Evolutionary conservation across 2,113 vertebrate genomes (phyloP).

Genomic region (Chaetodon auriga): DNA sequence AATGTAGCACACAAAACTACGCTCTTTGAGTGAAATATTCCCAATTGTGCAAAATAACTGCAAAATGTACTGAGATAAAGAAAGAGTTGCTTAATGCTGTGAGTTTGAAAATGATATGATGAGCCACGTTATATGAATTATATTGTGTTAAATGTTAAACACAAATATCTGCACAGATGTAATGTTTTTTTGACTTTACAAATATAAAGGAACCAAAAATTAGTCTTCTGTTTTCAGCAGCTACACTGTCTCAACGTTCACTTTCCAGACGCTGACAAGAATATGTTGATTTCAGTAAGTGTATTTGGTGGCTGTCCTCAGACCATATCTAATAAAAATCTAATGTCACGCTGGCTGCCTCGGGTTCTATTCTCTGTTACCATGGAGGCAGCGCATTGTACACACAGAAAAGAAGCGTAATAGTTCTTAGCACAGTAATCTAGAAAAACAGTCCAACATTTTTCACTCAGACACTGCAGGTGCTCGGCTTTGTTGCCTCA

Average conservation of each 20-base stretch:
- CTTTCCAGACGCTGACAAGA: not conserved
- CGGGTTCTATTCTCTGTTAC: not conserved
- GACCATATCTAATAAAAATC: not conserved
- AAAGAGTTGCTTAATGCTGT: not conserved
- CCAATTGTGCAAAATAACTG: not conserved
- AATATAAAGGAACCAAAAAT: not conserved
- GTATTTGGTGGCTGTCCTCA: not conserved
- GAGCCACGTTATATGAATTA: not conserved
- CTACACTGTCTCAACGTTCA: not conserved
- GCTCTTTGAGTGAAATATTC: not conserved
- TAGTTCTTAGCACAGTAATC: not conserved
- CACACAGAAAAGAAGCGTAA: not conserved
- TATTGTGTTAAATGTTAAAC: not conserved
- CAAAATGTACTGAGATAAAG: not conserved
- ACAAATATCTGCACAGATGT: not conserved
- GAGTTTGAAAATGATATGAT: not conserved
- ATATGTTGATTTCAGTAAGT: not conserved
- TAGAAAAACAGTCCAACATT: not conserved
- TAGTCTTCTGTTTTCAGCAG: not conserved
- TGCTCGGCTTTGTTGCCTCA: constrained; percentile 16
- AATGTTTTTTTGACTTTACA: not conserved
- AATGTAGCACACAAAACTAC: not conserved
- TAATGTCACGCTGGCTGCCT: not conserved
- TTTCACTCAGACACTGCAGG: constrained; percentile 19
- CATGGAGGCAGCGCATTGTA: constrained; percentile 1